Percentiles rank a stretch among this genome's conserved stretches.
Conservation (phyloP, 1,140 invertebrate species). For the Diachasmimorpha longicaudata region DNA sequence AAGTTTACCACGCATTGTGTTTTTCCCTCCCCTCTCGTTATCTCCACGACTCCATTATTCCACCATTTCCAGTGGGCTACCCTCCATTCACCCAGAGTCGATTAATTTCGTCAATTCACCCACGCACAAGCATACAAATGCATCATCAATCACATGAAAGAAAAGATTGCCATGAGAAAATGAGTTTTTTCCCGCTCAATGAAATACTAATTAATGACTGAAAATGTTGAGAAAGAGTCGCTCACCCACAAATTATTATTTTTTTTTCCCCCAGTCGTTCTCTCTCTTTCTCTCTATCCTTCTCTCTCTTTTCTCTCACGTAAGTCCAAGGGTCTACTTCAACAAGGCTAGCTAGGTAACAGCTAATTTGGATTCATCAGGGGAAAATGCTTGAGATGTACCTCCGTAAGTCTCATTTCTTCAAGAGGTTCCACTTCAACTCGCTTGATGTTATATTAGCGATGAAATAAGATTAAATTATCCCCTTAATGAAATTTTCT, state of each 20-base stretch:
- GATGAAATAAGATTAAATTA: neutral
- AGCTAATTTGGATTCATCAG: conserved; percentile 7
- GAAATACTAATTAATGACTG: neutral
- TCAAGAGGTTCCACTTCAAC: neutral
- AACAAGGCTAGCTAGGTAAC: neutral
- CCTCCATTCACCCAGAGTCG: neutral
- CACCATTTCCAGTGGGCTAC: neutral
- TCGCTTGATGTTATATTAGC: neutral
- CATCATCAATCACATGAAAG: neutral
- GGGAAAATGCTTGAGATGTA: neutral
- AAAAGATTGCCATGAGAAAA: neutral
- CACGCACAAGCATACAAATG: neutral
- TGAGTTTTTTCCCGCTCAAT: neutral
- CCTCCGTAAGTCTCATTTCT: neutral
- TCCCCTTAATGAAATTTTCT: neutral
- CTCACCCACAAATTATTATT: no score
- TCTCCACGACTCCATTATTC: neutral
- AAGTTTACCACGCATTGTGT: neutral
- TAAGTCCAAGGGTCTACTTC: neutral
- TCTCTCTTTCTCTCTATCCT: neutral
- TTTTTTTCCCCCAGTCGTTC: no score
- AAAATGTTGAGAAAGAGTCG: neutral
- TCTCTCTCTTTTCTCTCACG: neutral
- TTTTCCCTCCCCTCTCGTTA: neutral
- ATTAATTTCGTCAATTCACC: neutral